These are phyloP conservation scores for Lepidostoma basale DNA, from an alignment of 1,140 invertebrate species.

Conservation along the genomic window DNA sequence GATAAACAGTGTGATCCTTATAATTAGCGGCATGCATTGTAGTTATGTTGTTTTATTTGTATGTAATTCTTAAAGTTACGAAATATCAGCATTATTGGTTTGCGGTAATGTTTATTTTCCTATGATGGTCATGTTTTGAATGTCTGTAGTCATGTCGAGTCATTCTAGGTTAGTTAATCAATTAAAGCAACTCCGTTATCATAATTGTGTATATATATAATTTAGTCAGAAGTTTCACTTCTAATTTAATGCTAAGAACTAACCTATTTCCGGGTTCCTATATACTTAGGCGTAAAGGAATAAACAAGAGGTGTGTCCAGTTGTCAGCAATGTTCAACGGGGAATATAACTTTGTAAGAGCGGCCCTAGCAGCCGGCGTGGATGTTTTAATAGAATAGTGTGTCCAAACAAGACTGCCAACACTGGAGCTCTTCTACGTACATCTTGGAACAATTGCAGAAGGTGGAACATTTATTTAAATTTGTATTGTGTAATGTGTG, in stretches of 20 bases:
- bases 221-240: slow-evolving; percentile 15
- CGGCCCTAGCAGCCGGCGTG: neutral
- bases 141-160: slow-evolving; percentile 32
- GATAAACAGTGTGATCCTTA: slow-evolving; percentile 33
- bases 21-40: slow-evolving; percentile 31
- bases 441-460: neutral
- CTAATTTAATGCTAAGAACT: too few species aligned
- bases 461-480: neutral
- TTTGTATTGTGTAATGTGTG: slow-evolving; percentile 6
- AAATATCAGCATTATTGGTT: slow-evolving; percentile 23
- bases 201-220: neutral
- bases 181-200: neutral
- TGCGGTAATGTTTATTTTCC: slow-evolving; percentile 20
- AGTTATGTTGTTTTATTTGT: slow-evolving; percentile 26
- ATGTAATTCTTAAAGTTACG: slow-evolving; percentile 7
- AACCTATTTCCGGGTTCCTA: slow-evolving; percentile 20
- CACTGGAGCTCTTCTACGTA: neutral
- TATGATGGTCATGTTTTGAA: slow-evolving; percentile 23
- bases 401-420: slow-evolving; percentile 21
- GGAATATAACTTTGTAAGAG: neutral
- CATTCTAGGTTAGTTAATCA: slow-evolving; percentile 20
- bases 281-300: slow-evolving; percentile 18
- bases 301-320: slow-evolving; percentile 1
- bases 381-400: too few species aligned
- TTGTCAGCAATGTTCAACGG: slow-evolving; percentile 7